Evolutionary conservation across 2,888 invertebrate species (phyloP).

Genomic region (Heliconius erato): DNA sequence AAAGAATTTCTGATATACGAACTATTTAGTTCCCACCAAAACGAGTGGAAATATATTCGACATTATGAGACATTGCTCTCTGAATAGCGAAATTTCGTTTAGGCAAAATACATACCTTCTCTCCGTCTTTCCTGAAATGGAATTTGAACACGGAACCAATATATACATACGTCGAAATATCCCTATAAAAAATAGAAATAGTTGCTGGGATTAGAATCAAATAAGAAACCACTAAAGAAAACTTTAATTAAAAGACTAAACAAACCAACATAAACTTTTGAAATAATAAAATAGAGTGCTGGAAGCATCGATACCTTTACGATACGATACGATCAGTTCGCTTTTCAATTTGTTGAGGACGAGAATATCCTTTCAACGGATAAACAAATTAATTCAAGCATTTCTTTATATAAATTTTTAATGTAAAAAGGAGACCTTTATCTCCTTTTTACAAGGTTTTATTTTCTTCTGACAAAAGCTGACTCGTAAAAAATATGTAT

Average conservation of each 20-base stretch:
- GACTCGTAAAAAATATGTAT: neutral
- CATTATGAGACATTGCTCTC: neutral
- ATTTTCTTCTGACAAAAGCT: neutral
- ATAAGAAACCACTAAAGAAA: constrained; percentile 1
- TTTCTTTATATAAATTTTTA: neutral
- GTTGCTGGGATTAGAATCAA: neutral
- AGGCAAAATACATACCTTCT: neutral
- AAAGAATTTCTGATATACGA: neutral
- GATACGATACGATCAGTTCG: constrained; percentile 13
- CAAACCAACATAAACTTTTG: neutral
- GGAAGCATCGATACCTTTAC: constrained; percentile 18
- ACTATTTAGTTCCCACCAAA: neutral
- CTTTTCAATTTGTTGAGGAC: constrained; percentile 8
- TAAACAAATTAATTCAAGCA: constrained; percentile 2
- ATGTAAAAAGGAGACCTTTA: too few species aligned
- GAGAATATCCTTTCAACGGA: constrained; percentile 14
- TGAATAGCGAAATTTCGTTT: neutral
- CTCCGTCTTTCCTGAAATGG: neutral
- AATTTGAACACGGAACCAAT: neutral
- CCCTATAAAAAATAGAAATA: neutral
- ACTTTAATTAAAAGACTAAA: neutral
- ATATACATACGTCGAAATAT: neutral
- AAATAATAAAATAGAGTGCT: constrained; percentile 20
- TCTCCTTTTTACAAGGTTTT: neutral
- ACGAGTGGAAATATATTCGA: neutral